Percentiles rank a stretch among this genome's conserved stretches.
Evolutionary conservation across 1,140 invertebrate genomes (phyloP).

Genomic region (Stenopsyche tienmushanensis): DNA sequence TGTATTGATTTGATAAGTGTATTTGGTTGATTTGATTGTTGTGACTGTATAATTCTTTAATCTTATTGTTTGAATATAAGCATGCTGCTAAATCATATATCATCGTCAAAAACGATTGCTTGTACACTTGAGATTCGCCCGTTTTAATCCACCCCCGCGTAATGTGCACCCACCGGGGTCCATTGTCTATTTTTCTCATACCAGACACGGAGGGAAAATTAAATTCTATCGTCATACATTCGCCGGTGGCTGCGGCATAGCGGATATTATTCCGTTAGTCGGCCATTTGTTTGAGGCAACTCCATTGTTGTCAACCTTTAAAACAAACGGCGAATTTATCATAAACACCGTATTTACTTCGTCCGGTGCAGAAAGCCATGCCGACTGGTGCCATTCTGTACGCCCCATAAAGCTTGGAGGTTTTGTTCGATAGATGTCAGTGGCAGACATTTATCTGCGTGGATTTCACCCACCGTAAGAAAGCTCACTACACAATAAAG

Average conservation of each 20-base stretch:
- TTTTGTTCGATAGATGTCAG: conserved; percentile 39
- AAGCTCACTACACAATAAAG: conserved; percentile 30
- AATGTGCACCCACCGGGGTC: neutral
- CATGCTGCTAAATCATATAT: too few relatives aligned
- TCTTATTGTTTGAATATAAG: too few relatives aligned
- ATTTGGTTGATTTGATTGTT: too few relatives aligned
- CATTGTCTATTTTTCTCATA: neutral
- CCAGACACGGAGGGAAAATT: neutral
- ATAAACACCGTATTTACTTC: conserved; percentile 25
- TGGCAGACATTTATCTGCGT: conserved; percentile 30
- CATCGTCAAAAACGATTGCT: too few relatives aligned
- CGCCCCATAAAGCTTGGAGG: conserved; percentile 28
- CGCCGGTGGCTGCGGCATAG: neutral
- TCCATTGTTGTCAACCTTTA: conserved; percentile 31
- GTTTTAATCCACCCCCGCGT: too few relatives aligned
- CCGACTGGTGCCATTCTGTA: conserved; percentile 19
- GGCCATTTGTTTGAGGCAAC: conserved; percentile 23
- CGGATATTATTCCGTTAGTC: conserved; percentile 22
- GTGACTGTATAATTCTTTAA: too few relatives aligned
- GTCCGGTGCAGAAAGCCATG: conserved; percentile 15
- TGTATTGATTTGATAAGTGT: too few relatives aligned
- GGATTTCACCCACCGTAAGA: conserved; percentile 30
- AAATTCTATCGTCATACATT: conserved; percentile 10
- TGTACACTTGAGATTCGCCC: too few relatives aligned
- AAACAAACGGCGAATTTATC: conserved; percentile 33